Base-by-base conservation (phyloP, 2,797 vertebrate species). In the Cephalopachus bancanus region DNA sequence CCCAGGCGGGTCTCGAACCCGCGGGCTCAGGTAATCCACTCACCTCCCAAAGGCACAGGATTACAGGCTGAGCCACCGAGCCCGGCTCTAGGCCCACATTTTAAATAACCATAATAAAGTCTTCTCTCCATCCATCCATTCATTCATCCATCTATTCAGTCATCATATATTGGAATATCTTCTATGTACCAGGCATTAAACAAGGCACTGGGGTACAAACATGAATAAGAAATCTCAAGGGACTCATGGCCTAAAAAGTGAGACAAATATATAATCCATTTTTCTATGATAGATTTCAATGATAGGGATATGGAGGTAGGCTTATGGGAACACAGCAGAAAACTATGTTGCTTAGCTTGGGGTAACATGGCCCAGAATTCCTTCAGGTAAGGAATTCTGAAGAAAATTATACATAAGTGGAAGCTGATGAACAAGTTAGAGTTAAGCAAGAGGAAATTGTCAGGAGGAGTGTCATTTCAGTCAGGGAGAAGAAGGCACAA, bases 361-460 rank as follows among this genome's bases (percentile, higher is more conserved):
- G 65, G 10, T 15, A 19, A 83, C 37, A 37, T 55, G 11, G 1
- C 0, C 19, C 83, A 19, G n/a, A n/a, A n/a, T n/a, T n/a, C n/a
- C n/a, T 2, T 62, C 17, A 85, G 26, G 2, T 30, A 89, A 72
- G 89, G 33, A 88, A 88, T 74, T 24, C 24, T 72, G 33, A 28
- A 94, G n/a, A 7, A 83, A 88, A 74, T 89, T 5, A 72, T 59
- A 37, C 5, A 33, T 60, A 81, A 71, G 10, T 89, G 24, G 33
- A 75, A 89, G 55, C 11, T 83, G 83, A 69, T 62, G 51, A 62
- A 81, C 1, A 53, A 59, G 55, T 76, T 91, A 81, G 6, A 93
- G 55, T 72, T 62, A 94, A 80, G 2, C 33, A 88, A 92, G 17
- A 78, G 16, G 59, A 93, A 89, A 90, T 59, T 83, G 7, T 89